Evolutionary conservation across 2,888 invertebrate genomes (phyloP), one percentile per base, ranked within the genome.

Genomic region (Tipula lateralis): DNA sequence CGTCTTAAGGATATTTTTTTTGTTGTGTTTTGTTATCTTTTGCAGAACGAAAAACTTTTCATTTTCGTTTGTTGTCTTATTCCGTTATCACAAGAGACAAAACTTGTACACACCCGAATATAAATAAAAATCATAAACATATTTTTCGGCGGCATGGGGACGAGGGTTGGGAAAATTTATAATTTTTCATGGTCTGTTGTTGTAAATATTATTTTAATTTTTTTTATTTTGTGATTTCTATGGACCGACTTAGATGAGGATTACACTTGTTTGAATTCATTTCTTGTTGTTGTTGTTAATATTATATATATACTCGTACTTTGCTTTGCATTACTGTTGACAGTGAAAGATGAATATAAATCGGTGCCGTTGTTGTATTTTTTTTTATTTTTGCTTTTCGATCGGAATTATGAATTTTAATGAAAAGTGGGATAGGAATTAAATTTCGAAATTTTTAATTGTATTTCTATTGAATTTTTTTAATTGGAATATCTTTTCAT

Each of bases 211-310:
- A 24, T 24, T 84, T 84, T 39, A 29, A 34, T 84, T 36, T 84
- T 24, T 36, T 84, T 84, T 80, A 83, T 66, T 80, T 84, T 84
- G 84, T 85, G 84, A 84, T 84, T 84, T 85, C 85, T 84, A 81
- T 85, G 84, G 39, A 85, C 85, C 85, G 84, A 39, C 84, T 66
- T 81, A 66, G 85, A 82, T 82, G 34, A 82, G 86, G 84, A 84
- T 84, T 84, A 84, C 84, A 84, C 84, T 84, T 84, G 84, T 84
- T 84, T 84, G 84, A 84, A 84, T 84, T 84, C 84, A 66, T 66
- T 66, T 19, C 24, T 84, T 34, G 39, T 24, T 7, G 29, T 29
- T 19, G 36, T n/a, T 36, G 39, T 19, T 16, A 24, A 39, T 34
- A 84, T 19, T 24, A 66, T 66, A n/a, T n/a, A n/a, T n/a, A n/a